These are phyloP conservation scores for Drosophila pegasa DNA, from an alignment of 2,888 invertebrate species.

Conservation along the genomic window DNA sequence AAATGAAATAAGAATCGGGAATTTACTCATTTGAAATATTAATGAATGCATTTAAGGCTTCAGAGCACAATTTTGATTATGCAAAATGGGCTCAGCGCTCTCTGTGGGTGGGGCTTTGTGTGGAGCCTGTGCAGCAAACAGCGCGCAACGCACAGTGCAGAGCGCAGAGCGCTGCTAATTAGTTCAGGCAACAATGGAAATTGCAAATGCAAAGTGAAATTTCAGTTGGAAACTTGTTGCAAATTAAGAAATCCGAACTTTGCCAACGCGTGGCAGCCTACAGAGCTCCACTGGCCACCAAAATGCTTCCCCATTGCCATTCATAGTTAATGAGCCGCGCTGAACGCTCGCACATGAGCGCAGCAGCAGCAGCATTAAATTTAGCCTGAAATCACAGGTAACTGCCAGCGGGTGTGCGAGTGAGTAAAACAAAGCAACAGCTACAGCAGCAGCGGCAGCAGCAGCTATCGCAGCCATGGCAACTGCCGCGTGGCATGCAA, in stretches of 20 bases:
- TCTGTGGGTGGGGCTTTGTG: neutral
- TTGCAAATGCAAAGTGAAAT: slow-evolving; percentile 40
- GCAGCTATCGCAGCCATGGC: slow-evolving; percentile 13
- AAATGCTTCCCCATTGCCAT: slow-evolving; percentile 52
- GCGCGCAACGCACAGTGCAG: no score
- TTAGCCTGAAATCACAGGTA: slow-evolving; percentile 40
- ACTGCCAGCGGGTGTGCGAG: neutral
- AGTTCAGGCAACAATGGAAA: slow-evolving; percentile 48
- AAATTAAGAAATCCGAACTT: slow-evolving; percentile 20
- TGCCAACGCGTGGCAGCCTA: slow-evolving; percentile 2
- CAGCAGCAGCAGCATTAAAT: slow-evolving; percentile 30
- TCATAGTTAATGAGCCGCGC: slow-evolving; percentile 63
- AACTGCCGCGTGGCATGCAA: slow-evolving; percentile 24
- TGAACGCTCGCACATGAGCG: slow-evolving; percentile 38
- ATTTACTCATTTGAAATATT: neutral
- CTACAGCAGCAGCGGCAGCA: neutral
- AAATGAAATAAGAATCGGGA: neutral
- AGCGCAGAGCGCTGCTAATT: slow-evolving; percentile 58
- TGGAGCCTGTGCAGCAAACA: no score
- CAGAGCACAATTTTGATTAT: neutral
- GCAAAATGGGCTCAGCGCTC: neutral
- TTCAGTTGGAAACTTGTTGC: slow-evolving; percentile 25
- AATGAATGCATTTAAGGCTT: neutral
- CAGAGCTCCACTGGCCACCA: slow-evolving; percentile 7
- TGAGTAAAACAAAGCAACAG: slow-evolving; percentile 11